Evolutionary conservation across 1,140 invertebrate species (phyloP).

Genomic region (Epicauta chinensis): DNA sequence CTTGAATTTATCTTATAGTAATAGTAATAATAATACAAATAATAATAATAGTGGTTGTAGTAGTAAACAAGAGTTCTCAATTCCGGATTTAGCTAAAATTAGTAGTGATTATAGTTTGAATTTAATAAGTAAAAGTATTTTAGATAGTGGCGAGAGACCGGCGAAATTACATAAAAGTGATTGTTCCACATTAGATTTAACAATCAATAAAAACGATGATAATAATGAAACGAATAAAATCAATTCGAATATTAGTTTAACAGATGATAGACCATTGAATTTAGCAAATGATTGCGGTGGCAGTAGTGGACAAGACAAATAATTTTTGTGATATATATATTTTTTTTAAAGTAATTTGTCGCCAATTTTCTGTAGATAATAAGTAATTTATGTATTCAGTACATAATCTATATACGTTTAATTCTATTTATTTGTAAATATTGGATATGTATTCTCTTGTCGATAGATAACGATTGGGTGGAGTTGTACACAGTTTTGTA

Average conservation of each 20-base stretch:
- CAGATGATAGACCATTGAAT: conserved; percentile 28
- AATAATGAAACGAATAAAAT: conserved; percentile 1
- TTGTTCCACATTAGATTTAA: conserved; percentile 31
- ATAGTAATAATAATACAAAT: too few relatives aligned
- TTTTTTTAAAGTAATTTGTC: too few relatives aligned
- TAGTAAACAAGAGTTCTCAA: conserved; percentile 36
- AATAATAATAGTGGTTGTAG: conserved; percentile 31
- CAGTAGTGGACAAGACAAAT: too few relatives aligned
- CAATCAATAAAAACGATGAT: conserved; percentile 17
- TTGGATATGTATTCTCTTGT: too few relatives aligned
- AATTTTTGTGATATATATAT: too few relatives aligned
- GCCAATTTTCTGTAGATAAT: too few relatives aligned
- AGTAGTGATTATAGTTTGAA: conserved; percentile 28
- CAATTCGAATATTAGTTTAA: conserved; percentile 11
- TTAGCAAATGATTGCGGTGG: conserved; percentile 24
- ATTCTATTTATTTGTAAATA: too few relatives aligned
- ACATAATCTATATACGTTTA: too few relatives aligned
- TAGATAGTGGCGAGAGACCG: conserved; percentile 19
- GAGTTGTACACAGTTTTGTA: too few relatives aligned
- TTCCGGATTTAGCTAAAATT: conserved; percentile 26
- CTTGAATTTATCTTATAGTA: conserved; percentile 44
- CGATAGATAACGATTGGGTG: too few relatives aligned
- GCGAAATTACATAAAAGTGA: conserved; percentile 29
- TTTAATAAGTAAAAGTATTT: conserved; percentile 28
- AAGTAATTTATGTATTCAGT: too few relatives aligned